Base-by-base conservation (phyloP, 2,113 vertebrate species). In the Cyphomyrus discorhynchus region DNA sequence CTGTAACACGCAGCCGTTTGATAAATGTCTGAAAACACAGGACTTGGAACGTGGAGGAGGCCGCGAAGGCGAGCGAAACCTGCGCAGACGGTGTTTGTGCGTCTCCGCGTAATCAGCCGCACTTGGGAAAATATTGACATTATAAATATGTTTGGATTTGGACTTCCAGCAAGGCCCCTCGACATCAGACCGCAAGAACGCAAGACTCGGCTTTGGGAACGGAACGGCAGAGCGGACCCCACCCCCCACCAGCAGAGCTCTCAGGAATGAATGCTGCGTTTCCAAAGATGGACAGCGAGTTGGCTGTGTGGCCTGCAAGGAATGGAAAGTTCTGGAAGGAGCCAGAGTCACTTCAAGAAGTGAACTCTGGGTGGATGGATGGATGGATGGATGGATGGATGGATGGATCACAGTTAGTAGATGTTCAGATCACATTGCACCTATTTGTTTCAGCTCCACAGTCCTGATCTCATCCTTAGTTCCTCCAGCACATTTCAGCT, bases 371-470 rank as follows among this genome's bases (percentile, higher is more conserved):
- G 8, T 15, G 31, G 70, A 19, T 77, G 70, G 13, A 19, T 39
- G 70, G 13, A 39, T 58, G 66, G 66, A 2, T 15, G 31, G 66
- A 77, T 74, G 70, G 13, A 39, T 31, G 8, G 24, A 24, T 39
- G 31, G 31, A 77, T 31, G 70, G 4, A 17, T 17, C 35, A 66
- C 35, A 88, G 35, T n/a, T 9, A 7, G 31, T 13, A 31, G 9
- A 27, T 31, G 10, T 31, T 17, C 70, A 24, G n/a, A 27, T n/a
- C n/a, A 9, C 49, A 80, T 31, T 39, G 27, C 31, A 21, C 74
- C 45, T 91, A 87, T 91, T 89, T 91, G 92, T 92, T 88, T 87
- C 27, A 84, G 86, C 52, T 58, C 62, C 8, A 77, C 42, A 24
- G 46, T 62, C 83, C 90, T 90, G 74, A 31, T 70, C 49, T 19